These are phyloP conservation scores for Oncopeltus fasciatus DNA, from an alignment of 1,140 invertebrate genomes.

Conservation along the genomic window DNA sequence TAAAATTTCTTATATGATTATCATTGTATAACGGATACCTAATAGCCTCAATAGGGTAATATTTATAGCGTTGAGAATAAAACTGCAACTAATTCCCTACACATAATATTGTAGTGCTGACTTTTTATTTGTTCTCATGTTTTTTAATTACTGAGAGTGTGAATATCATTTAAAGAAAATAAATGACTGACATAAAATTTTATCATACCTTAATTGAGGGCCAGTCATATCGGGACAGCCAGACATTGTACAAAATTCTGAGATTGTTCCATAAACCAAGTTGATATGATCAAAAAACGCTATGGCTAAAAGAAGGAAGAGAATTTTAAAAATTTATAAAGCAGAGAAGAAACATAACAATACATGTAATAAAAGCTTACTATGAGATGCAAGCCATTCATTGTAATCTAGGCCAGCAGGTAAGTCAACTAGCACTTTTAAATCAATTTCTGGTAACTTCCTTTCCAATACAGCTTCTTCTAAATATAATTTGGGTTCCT, in stretches of 20 bases:
- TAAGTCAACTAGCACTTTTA: constrained; percentile 81
- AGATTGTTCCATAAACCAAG: constrained; percentile 91
- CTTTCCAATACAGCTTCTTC: constrained; percentile 84
- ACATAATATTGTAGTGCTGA: too few relatives aligned
- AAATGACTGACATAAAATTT: too few relatives aligned
- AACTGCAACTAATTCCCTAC: too few relatives aligned
- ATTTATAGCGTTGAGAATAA: too few relatives aligned
- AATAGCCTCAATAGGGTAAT: too few relatives aligned
- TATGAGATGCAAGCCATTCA: constrained; percentile 97
- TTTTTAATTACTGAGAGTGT: too few relatives aligned
- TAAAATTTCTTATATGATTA: too few relatives aligned
- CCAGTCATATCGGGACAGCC: constrained; percentile 90
- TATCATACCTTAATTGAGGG: constrained; percentile 68
- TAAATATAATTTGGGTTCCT: constrained; percentile 78
- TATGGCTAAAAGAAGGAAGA: constrained; percentile 50
- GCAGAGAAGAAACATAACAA: neutral
- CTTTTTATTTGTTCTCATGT: too few relatives aligned
- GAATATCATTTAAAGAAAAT: too few relatives aligned
- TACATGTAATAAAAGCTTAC: constrained; percentile 42
- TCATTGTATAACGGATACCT: too few relatives aligned
- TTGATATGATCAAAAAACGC: constrained; percentile 97
- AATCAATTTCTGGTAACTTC: constrained; percentile 81
- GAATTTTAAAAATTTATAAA: neutral
- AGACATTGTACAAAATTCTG: constrained; percentile 91
- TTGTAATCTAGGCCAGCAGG: constrained; percentile 89